These are phyloP conservation scores for Spondyliosoma cantharus DNA, from an alignment of 2,797 vertebrate genomes.

Conservation along the genomic window DNA sequence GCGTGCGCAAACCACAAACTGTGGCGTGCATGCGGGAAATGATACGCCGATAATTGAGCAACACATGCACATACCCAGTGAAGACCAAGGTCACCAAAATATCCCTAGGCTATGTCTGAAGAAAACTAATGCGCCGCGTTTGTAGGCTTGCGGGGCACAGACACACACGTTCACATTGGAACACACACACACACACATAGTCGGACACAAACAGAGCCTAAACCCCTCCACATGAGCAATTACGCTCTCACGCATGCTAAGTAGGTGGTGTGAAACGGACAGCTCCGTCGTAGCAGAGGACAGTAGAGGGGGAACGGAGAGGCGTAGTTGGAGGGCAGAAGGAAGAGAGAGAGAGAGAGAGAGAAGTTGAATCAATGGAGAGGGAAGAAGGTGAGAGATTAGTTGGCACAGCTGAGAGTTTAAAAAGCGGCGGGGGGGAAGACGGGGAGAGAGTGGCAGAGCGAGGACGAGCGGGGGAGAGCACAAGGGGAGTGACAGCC, in stretches of 20 bases:
- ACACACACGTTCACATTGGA: slow-evolving; percentile 19
- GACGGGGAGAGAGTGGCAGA: slow-evolving; percentile 52
- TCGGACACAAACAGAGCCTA: slow-evolving; percentile 23
- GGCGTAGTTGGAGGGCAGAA: slow-evolving; percentile 44
- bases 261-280: slow-evolving; percentile 44
- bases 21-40: slow-evolving; percentile 23
- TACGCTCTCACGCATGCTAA: slow-evolving; percentile 53
- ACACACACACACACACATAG: neutral
- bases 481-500: slow-evolving; percentile 59
- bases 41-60: slow-evolving; percentile 58
- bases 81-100: slow-evolving; percentile 72
- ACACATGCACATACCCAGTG: slow-evolving; percentile 47
- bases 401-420: slow-evolving; percentile 50
- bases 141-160: slow-evolving; percentile 42
- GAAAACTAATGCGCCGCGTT: slow-evolving; percentile 54
- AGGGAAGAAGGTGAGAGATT: slow-evolving; percentile 60
- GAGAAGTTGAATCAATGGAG: slow-evolving; percentile 28
- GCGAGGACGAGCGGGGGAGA: slow-evolving; percentile 37
- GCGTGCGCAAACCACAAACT: slow-evolving; percentile 33
- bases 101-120: slow-evolving; percentile 65
- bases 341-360: slow-evolving; percentile 1
- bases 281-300: slow-evolving; percentile 26
- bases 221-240: slow-evolving; percentile 45
- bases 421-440: slow-evolving; percentile 56
- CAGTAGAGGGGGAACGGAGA: slow-evolving; percentile 39